Conservation (phyloP, 2,888 invertebrate genomes). For the Panzeria rudis region DNA sequence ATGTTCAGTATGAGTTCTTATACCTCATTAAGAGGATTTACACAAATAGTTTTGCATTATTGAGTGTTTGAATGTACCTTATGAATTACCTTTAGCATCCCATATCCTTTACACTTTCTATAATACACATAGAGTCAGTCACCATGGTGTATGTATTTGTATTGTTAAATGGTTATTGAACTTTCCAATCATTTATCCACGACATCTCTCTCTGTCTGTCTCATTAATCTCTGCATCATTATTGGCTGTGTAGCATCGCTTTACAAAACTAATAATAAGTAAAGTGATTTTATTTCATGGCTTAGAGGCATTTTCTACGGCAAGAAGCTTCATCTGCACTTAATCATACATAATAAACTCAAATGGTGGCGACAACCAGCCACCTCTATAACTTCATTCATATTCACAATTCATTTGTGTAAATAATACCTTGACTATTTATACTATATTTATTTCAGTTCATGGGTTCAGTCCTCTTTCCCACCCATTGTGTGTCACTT, state of each 20-base stretch:
- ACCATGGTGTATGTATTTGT: slow-evolving; percentile 20
- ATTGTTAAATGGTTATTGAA: slow-evolving; percentile 63
- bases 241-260: slow-evolving; percentile 12
- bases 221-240: slow-evolving; percentile 10
- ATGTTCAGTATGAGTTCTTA: slow-evolving; percentile 27
- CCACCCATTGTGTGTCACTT: slow-evolving; percentile 58
- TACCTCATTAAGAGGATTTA: slow-evolving; percentile 34
- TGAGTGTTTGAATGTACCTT: slow-evolving; percentile 22
- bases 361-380: slow-evolving; percentile 36
- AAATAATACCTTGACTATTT: slow-evolving; percentile 45
- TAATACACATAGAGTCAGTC: not conserved
- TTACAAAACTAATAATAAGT: slow-evolving; percentile 57
- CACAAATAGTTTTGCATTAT: slow-evolving; percentile 14
- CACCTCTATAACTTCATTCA: slow-evolving; percentile 39
- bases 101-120: slow-evolving; percentile 47
- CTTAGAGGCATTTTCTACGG: slow-evolving; percentile 50
- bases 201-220: slow-evolving; percentile 17
- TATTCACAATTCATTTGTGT: slow-evolving; percentile 53
- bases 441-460: slow-evolving; percentile 35
- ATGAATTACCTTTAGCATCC: slow-evolving; percentile 37
- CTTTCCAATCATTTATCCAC: slow-evolving; percentile 35
- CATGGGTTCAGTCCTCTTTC: not conserved
- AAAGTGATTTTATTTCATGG: slow-evolving; percentile 60
- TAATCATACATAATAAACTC: slow-evolving; percentile 22
- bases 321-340: not conserved